Evolutionary conservation across 2,113 vertebrate species (phyloP).

Genomic region (Trematomus loennbergii): DNA sequence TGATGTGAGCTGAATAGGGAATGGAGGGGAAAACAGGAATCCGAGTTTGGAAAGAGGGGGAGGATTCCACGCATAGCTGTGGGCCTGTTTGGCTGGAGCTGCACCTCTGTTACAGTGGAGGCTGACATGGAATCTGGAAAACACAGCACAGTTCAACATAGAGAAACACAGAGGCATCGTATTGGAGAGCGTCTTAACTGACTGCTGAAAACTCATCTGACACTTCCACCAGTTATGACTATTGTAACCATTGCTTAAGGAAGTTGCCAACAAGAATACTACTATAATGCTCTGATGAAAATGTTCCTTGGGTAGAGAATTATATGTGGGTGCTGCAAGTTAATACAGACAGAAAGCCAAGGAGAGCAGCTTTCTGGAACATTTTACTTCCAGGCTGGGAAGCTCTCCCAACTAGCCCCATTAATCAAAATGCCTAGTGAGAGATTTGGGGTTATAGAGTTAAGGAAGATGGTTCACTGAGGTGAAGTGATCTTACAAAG

Average conservation of each 20-base stretch:
- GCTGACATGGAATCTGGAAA: conserved; percentile 17
- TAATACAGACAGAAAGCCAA: neutral
- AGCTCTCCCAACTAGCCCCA: neutral
- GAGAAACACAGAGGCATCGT: neutral
- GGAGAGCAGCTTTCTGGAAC: neutral
- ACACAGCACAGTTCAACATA: conserved; percentile 1
- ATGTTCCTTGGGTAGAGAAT: neutral
- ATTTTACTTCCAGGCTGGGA: neutral
- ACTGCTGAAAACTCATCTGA: neutral
- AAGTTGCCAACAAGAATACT: neutral
- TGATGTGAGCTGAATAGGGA: neutral
- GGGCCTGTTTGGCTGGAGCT: conserved; percentile 59
- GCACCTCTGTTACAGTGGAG: conserved; percentile 19
- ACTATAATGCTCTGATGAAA: neutral
- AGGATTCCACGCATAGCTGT: conserved; percentile 72
- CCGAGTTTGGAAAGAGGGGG: conserved; percentile 42
- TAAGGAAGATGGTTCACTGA: neutral
- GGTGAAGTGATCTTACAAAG: neutral
- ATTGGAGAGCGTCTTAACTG: neutral
- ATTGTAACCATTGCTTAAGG: neutral
- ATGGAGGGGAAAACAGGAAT: conserved; percentile 53
- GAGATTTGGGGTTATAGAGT: neutral
- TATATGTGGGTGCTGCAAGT: neutral
- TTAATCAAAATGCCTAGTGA: neutral
- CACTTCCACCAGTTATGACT: neutral